Base-by-base conservation (phyloP, 1,140 invertebrate species). In the Macrobrachium rosenbergii region DNA sequence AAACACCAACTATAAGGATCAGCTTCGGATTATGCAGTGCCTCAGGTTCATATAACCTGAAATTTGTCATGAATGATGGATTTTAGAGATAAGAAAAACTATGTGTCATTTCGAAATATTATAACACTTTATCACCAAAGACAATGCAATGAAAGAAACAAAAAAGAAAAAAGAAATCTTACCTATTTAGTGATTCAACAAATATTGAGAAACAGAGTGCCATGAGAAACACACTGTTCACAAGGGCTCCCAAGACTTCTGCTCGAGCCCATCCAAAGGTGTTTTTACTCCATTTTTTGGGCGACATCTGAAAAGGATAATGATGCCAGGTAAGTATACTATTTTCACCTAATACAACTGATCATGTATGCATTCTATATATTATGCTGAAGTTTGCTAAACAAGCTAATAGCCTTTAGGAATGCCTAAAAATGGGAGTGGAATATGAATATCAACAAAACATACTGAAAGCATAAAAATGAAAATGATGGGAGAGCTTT, bases 191-290 rank as follows among this genome's bases (percentile, higher is more conserved):
- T 2, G 97, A 96, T 92, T 98, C 97, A 58, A 98, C 96, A 2
- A 96, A 95, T 90, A 98, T 97, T 87, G 96, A 97, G 93, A 98
- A 98, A 92, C 97, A 98, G 45, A 98, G 92, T 16, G 97, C 97
- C n/a, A 97, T 96, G 64, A 98, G 94, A 92, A 98, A 98, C 43
- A 98, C 96, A 5, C 97, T 96, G 92, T 98, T 98, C 0, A 98
- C 96, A 73, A 98, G 92, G 2, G 97, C 96, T n/a, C 97, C 97
- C n/a, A 98, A 92, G 0, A 98, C 96, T 92, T 98, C 97, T 0
- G 97, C 96, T 90, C 97, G 93, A 2, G 97, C 97, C 97, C 97
- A 98, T 11, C 97, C 97, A 91, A 98, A 98, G 7, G 97, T 98
- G 91, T 98, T 98, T 92, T 98, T 98, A 7, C 96, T 96, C 96